These are phyloP conservation scores for Forpus xanthops DNA, from an alignment of 2,797 vertebrate genomes.

Conservation along the genomic window DNA sequence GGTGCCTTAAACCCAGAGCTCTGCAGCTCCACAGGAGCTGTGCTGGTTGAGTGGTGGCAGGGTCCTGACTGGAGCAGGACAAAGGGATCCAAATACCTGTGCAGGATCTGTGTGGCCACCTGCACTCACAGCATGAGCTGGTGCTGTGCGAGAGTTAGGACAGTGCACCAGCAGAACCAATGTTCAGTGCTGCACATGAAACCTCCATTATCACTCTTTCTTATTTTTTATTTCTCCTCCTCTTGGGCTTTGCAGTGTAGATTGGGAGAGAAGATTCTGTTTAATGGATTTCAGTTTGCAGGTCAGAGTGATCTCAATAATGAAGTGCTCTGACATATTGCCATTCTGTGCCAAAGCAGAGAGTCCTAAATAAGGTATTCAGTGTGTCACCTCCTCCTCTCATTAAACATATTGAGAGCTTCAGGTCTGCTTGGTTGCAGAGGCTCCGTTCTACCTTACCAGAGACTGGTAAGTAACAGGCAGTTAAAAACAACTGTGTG, in stretches of 20 bases:
- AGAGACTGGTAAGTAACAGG: not conserved
- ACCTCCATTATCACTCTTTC: accelerated
- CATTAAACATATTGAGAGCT: not conserved
- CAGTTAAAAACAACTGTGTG: constrained; percentile 3
- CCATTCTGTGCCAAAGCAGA: constrained; percentile 49
- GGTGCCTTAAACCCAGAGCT: not conserved
- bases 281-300: constrained; percentile 66
- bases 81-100: not conserved
- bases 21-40: not conserved
- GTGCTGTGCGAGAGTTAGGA: not conserved
- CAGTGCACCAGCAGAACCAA: not conserved
- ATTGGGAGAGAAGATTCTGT: not conserved
- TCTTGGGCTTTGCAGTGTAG: not conserved
- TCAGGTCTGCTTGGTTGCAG: not conserved
- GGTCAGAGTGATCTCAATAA: constrained; percentile 72
- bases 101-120: not conserved
- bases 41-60: not conserved
- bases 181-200: not conserved
- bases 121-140: not conserved
- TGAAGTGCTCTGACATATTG: constrained; percentile 46
- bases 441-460: not conserved
- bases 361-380: not conserved
- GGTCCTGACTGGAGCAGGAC: not conserved
- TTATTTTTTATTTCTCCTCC: not conserved
- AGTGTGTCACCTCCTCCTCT: not conserved